Conservation (phyloP, 1,140 invertebrate species). For the Agrypnia vestita region DNA sequence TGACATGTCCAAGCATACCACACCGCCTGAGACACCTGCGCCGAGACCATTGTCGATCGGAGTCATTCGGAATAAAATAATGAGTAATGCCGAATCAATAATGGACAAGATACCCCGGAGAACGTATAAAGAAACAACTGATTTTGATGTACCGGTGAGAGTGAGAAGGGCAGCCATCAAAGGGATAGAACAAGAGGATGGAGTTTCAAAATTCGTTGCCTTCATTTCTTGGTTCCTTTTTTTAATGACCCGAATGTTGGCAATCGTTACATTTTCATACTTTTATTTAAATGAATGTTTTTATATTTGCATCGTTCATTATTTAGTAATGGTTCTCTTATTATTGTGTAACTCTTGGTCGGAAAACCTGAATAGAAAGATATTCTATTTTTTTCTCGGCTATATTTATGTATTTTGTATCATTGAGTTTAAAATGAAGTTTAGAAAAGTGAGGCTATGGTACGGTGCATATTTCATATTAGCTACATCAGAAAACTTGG, state of each 20-base stretch:
- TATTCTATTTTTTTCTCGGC: slow-evolving; percentile 78
- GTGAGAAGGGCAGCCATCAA: slow-evolving; percentile 66
- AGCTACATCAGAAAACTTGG: slow-evolving; percentile 77
- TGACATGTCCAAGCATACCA: slow-evolving; percentile 58
- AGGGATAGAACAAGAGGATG: slow-evolving; percentile 80
- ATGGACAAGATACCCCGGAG: slow-evolving; percentile 56
- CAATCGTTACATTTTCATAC: slow-evolving; percentile 80
- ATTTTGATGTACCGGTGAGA: slow-evolving; percentile 65
- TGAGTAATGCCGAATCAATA: slow-evolving; percentile 50
- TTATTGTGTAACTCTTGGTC: slow-evolving; percentile 75
- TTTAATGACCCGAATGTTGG: slow-evolving; percentile 78
- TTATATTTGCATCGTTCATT: slow-evolving; percentile 75
- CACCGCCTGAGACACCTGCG: slow-evolving; percentile 64
- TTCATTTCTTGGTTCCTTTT: slow-evolving; percentile 84
- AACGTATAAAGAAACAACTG: slow-evolving; percentile 45
- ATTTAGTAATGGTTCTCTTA: slow-evolving; percentile 74
- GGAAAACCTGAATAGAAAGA: slow-evolving; percentile 71
- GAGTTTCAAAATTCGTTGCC: slow-evolving; percentile 76
- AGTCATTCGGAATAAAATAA: slow-evolving; percentile 45
- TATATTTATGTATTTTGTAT: slow-evolving; percentile 82
- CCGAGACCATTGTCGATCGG: slow-evolving; percentile 51
- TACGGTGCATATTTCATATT: slow-evolving; percentile 78
- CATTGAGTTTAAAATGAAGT: slow-evolving; percentile 84
- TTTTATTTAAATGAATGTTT: slow-evolving; percentile 77
- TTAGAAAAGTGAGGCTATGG: slow-evolving; percentile 79